Evolutionary conservation across 35 echinoderm and acorn worm species (phyloP).

Genomic region (Apostichopus japonicus): DNA sequence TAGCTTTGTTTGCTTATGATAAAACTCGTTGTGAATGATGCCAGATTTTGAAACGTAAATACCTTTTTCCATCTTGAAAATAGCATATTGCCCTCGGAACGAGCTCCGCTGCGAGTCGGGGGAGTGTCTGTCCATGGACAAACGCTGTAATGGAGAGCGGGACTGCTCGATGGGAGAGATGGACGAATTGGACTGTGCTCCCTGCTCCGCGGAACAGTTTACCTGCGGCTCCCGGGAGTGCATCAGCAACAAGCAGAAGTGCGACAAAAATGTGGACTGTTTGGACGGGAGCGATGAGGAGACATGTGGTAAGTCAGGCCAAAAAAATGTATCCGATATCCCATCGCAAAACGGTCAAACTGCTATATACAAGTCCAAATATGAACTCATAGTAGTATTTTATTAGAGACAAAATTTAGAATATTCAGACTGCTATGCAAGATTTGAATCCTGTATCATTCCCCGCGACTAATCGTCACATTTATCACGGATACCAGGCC

Average conservation of each 20-base stretch:
- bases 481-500: too few species aligned
- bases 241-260: constrained; percentile 45
- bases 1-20: too few species aligned
- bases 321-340: too few species aligned
- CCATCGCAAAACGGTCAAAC: too few species aligned
- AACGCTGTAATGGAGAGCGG: constrained; percentile 58
- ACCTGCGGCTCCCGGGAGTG: constrained; percentile 68
- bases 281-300: constrained; percentile 81
- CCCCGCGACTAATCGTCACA: too few species aligned
- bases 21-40: too few species aligned
- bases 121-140: constrained; percentile 56
- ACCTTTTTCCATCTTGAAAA: neutral
- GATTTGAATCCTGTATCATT: too few species aligned
- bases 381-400: too few species aligned
- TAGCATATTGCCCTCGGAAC: constrained; percentile 61
- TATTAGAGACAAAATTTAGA: too few species aligned
- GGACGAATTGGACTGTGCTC: constrained; percentile 62
- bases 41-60: too few species aligned
- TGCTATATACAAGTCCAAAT: too few species aligned
- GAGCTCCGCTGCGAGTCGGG: constrained; percentile 71
- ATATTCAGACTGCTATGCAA: too few species aligned
- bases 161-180: constrained; percentile 61
- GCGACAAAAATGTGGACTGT: constrained; percentile 62
- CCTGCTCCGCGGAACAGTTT: constrained; percentile 46
- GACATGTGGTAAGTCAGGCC: constrained; percentile 69